These are phyloP conservation scores for Listrodromus nycthemerus DNA, from an alignment of 2,888 invertebrate genomes.

Conservation along the genomic window DNA sequence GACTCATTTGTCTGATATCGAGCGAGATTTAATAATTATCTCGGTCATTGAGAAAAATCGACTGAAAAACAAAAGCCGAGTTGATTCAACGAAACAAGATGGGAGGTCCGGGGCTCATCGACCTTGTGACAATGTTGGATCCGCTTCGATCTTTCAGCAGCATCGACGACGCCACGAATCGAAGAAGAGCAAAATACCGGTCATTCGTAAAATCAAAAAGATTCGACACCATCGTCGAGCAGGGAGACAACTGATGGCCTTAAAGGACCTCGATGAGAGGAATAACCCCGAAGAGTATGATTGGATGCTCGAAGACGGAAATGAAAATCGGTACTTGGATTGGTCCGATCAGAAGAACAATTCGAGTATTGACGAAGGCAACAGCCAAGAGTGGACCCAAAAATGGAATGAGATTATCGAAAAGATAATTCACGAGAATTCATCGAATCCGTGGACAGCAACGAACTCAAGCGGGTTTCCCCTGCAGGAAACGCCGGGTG, in stretches of 20 bases:
- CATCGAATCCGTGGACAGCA: conserved; percentile 2
- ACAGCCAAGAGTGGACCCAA: conserved; percentile 26
- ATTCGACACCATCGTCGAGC: conserved; percentile 25
- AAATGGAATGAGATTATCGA: conserved; percentile 61
- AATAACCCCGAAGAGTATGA: conserved; percentile 51
- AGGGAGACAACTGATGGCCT: conserved; percentile 62
- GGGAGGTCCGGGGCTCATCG: conserved; percentile 11
- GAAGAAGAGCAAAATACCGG: neutral
- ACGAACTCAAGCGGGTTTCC: conserved; percentile 20
- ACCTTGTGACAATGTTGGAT: neutral
- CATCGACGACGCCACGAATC: conserved; percentile 33
- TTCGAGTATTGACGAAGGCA: conserved; percentile 13
- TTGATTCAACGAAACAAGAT: neutral
- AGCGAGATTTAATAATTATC: conserved; percentile 52
- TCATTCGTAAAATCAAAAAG: neutral
- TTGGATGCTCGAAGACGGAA: conserved; percentile 31
- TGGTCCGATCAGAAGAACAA: conserved; percentile 5
- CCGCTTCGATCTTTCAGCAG: neutral
- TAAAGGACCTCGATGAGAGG: conserved; percentile 40
- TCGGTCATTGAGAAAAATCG: conserved; percentile 55
- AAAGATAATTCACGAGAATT: conserved; percentile 56
- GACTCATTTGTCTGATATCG: neutral
- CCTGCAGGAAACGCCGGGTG: conserved; percentile 8
- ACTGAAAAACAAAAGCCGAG: conserved; percentile 11
- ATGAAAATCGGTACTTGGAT: conserved; percentile 27